Evolutionary conservation across 1,140 invertebrate species (phyloP), one percentile per base, ranked within the genome.

Genomic region (Leguminivora glycinivorella): DNA sequence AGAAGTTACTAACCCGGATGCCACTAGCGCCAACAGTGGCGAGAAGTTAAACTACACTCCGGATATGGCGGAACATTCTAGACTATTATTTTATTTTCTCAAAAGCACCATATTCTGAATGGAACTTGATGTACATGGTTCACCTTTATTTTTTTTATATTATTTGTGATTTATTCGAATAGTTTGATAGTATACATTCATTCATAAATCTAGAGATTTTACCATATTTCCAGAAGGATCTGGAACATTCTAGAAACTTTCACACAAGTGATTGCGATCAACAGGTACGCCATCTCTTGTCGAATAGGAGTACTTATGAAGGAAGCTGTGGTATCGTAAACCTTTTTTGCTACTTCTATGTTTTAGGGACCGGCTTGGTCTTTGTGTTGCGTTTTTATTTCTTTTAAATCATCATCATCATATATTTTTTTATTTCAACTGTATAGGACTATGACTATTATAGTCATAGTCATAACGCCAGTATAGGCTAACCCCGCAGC

Each of bases 231-330:
- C 78, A 72, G 82, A 85, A 81, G 4, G 22, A 68, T 87, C 84
- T 82, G 40, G 88, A 89, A 89, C 31, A 47, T 81, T 90, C 87
- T 72, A 71, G 84, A 90, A 82, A 29, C 26, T 81, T 84, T 77
- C n/a, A 70, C 24, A 17, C 4, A 68, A 66, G 69, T 52, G 34
- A 19, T 38, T 1, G 17, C 1, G 7, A 24, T 12, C 19, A 40
- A 70, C 68, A 9, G 14, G 69, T 60, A 14, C 76, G 85, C 72
- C 76, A 78, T 70, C 72, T 75, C 10, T 72, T 70, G 68, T 31
- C 1, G n/a, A 83, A 58, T 84, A 83, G 83, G 17, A 1, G 26
- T 69, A 81, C 75, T 71, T 72, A 47, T 22, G 38, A 56, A 47
- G 17, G 10, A 24, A 0, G 0, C 7, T 10, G 69, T 17, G 75